A percentile compares a stretch with the other conserved stretches of the same genome.
phyloP scores from a whole-genome alignment of 2,113 vertebrate genomes.

The Centropus bengalensis region DNA sequence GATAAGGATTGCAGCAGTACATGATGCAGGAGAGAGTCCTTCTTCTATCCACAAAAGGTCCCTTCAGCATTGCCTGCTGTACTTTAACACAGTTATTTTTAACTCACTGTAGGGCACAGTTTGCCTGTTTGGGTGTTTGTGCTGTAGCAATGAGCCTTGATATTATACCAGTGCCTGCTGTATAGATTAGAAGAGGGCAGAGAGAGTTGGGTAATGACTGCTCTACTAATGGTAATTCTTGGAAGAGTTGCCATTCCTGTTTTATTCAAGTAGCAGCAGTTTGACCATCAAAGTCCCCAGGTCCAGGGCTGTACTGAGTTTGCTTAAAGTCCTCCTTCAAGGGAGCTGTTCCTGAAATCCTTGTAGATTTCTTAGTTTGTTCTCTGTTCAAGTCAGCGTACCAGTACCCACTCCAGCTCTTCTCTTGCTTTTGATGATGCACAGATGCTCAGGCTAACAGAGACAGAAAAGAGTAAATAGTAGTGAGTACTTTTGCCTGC shows the following conservation, averaged over 20 bases:
- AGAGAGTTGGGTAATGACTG: neutral
- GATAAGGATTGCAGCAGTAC: neutral
- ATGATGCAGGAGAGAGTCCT: neutral
- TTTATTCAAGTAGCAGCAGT: neutral
- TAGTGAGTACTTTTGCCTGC: neutral
- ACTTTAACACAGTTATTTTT: neutral
- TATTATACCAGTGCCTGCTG: neutral
- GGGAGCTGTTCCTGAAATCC: neutral
- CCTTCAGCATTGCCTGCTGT: neutral
- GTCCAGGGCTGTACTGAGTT: neutral
- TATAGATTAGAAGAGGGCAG: neutral
- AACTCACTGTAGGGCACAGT: rapidly evolving
- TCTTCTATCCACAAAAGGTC: neutral
- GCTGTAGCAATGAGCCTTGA: neutral
- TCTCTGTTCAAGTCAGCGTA: neutral
- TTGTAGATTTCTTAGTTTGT: neutral
- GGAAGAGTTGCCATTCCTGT: neutral
- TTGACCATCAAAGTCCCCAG: neutral
- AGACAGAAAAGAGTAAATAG: neutral
- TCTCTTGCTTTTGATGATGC: neutral
- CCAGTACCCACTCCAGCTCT: neutral
- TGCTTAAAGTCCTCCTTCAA: neutral
- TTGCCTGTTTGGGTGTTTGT: neutral
- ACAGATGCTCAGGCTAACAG: neutral
- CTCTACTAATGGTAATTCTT: neutral